Evolutionary conservation across 2,888 invertebrate species (phyloP).

Genomic region (Byasa hedistus): DNA sequence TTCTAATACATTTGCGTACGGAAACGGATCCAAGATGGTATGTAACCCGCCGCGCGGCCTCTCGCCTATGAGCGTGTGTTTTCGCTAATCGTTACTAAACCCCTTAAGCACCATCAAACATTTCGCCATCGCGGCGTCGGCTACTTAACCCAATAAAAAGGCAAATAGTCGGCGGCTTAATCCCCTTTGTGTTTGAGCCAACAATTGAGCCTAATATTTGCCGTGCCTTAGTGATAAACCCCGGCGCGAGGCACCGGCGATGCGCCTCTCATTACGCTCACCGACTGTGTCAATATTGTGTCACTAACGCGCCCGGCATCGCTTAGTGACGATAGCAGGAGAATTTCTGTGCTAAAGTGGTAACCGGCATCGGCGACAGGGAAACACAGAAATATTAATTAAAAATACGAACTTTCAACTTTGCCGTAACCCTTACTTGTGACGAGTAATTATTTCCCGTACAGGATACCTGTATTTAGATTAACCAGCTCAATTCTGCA

Average conservation of each 20-base stretch:
- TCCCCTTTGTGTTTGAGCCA: conserved; percentile 50
- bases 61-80: background rate
- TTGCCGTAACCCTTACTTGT: too few relatives aligned
- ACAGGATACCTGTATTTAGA: too few relatives aligned
- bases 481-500: too few relatives aligned
- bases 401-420: too few relatives aligned
- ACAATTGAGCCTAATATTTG: conserved; percentile 60
- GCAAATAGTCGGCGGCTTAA: conserved; percentile 56
- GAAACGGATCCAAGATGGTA: too few relatives aligned
- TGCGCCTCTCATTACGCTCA: conserved; percentile 48
- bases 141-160: conserved; percentile 56
- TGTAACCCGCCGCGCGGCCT: too few relatives aligned
- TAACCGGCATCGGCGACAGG: too few relatives aligned
- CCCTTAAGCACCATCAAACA: conserved; percentile 9
- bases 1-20: too few relatives aligned
- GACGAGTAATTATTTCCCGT: too few relatives aligned
- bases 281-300: conserved; percentile 64
- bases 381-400: too few relatives aligned
- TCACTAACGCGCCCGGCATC: conserved; percentile 38
- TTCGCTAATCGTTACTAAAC: background rate
- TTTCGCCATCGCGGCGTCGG: background rate
- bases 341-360: too few relatives aligned
- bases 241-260: conserved; percentile 47
- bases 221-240: conserved; percentile 55
- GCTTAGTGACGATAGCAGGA: conserved; percentile 37